Base-by-base conservation (phyloP, 2,797 vertebrate species). In the Mallotus villosus region DNA sequence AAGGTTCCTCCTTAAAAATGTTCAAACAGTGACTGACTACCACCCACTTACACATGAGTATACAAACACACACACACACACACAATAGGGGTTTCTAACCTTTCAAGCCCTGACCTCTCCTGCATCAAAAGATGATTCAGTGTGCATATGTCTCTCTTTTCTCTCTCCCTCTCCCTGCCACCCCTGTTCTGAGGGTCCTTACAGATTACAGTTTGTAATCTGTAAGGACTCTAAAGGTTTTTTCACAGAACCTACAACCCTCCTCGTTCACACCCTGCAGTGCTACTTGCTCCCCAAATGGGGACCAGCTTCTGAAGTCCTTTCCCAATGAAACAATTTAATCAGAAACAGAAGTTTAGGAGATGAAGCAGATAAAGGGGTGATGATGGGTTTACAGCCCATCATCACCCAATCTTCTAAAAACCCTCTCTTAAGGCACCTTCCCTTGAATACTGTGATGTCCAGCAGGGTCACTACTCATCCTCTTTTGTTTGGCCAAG, bases 111-210 rank as follows among this genome's bases (percentile, higher is more conserved):
- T 60, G 70, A 68, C 27, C 73, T 59, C 67, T 53, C 60, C 67
- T 69, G 68, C 76, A 79, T 83, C 78, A 84, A 85, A 82, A 68
- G 75, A 22, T n/a, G 55, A 46, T 49, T 49, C 68, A 68, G 37
- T 8, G 59, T 21, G 22, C 66, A 62, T 67, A 74, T 7, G 19
- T 53, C 62, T 16, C 51, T 21, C 25, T 57, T 66, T 70, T 68
- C 70, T 51, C 53, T 27, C 66, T 72, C 62, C 55, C 67, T 68
- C 27, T 70, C 22, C 49, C 61, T 14, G 46, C 37, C 14, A 41
- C 68, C 63, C 24, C 37, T 9, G 37, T 41, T 41, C 8, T 12
- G 62, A 53, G 69, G 46, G 27, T 11, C 19, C 64, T 61, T 32
- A 21, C 5, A 64, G 53, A 37, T 29, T 65, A 63, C 67, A 37